Conservation (phyloP, 2,113 vertebrate species). For the Phalacrocorax aristotelis region DNA sequence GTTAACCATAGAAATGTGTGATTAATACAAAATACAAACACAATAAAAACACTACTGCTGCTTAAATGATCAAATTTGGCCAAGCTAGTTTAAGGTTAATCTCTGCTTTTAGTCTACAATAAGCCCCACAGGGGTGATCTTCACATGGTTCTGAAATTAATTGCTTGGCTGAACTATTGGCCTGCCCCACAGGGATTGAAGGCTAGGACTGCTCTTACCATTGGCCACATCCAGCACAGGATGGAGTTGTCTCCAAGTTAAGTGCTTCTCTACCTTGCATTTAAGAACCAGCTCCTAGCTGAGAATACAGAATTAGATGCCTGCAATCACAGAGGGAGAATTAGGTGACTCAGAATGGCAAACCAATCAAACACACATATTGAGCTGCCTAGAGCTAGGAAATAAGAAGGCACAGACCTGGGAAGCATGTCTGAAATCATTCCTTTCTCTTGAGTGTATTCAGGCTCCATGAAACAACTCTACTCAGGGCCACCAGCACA, state of each 20-base stretch:
- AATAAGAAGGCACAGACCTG: neutral
- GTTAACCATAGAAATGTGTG: neutral
- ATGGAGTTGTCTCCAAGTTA: neutral
- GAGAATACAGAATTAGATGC: neutral
- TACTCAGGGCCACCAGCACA: neutral
- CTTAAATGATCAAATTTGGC: neutral
- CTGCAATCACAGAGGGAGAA: neutral
- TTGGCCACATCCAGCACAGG: neutral
- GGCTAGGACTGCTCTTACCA: neutral
- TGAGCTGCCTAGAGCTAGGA: neutral
- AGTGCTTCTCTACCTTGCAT: accelerated
- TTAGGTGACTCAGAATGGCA: neutral
- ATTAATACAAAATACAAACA: neutral
- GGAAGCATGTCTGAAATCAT: neutral
- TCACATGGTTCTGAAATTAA: neutral
- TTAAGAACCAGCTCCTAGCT: neutral
- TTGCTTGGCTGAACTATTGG: neutral
- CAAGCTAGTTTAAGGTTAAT: neutral
- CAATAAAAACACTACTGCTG: neutral
- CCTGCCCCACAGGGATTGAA: neutral
- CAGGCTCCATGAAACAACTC: neutral
- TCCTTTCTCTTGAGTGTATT: neutral
- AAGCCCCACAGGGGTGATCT: neutral
- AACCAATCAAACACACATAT: neutral
- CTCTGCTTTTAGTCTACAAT: neutral